Conservation (phyloP, 2,113 vertebrate genomes). For the Anthoscopus minutus region DNA sequence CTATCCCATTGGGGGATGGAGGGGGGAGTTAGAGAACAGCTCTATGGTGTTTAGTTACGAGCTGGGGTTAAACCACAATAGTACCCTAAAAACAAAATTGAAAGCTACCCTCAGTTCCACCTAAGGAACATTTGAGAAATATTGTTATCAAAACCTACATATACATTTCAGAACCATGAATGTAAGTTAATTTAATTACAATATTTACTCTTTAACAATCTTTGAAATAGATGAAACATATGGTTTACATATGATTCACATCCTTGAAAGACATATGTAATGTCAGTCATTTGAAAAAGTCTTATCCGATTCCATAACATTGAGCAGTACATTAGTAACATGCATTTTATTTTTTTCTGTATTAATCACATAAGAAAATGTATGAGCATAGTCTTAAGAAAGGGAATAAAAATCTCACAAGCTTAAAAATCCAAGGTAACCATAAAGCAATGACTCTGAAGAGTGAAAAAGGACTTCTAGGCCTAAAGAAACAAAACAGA, state of each 20-base stretch:
- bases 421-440: background rate
- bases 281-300: background rate
- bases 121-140: background rate
- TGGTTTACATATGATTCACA: background rate
- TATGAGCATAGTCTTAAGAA: background rate
- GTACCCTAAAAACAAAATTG: background rate
- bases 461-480: background rate
- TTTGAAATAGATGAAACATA: background rate
- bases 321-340: background rate
- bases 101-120: background rate
- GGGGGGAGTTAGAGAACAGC: background rate
- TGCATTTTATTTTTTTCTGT: background rate
- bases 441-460: background rate
- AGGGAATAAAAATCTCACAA: background rate
- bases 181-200: background rate
- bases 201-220: background rate
- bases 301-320: background rate
- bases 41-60: background rate
- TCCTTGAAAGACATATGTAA: background rate
- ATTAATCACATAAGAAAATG: background rate
- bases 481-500: background rate
- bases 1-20: background rate
- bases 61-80: background rate
- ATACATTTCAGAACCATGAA: background rate
- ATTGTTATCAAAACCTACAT: background rate